Percentiles rank a stretch among this genome's conserved stretches.
Evolutionary conservation across 2,888 invertebrate genomes (phyloP).

Genomic region (Chironomus tentans): DNA sequence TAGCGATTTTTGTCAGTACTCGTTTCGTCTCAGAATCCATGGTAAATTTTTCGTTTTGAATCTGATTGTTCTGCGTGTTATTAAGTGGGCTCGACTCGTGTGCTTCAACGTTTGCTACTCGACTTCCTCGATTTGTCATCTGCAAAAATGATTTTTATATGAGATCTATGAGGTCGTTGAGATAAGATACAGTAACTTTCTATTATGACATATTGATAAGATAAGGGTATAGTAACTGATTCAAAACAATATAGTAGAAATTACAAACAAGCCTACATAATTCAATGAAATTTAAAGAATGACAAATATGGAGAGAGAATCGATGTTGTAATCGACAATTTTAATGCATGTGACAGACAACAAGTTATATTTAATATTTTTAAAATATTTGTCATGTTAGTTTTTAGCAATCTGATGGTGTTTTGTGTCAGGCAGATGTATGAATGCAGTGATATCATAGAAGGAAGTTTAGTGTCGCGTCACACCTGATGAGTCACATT

Average conservation of each 20-base stretch:
- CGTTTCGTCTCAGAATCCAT: conserved; percentile 4
- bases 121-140: neutral
- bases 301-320: neutral
- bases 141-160: neutral
- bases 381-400: neutral
- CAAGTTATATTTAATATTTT: neutral
- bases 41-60: neutral
- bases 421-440: no score
- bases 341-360: neutral
- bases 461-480: neutral
- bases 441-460: neutral
- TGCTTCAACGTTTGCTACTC: neutral
- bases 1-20: neutral
- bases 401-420: no score
- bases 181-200: neutral
- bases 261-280: neutral
- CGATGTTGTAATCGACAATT: neutral
- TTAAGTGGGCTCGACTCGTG: neutral
- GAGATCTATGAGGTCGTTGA: neutral
- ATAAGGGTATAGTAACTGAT: neutral
- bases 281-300: neutral
- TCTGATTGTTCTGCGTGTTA: neutral
- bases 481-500: neutral
- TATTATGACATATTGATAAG: neutral
- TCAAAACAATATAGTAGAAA: neutral